phyloP scores from a whole-genome alignment of 1,140 invertebrate genomes.

The Nixonia krombeini region DNA sequence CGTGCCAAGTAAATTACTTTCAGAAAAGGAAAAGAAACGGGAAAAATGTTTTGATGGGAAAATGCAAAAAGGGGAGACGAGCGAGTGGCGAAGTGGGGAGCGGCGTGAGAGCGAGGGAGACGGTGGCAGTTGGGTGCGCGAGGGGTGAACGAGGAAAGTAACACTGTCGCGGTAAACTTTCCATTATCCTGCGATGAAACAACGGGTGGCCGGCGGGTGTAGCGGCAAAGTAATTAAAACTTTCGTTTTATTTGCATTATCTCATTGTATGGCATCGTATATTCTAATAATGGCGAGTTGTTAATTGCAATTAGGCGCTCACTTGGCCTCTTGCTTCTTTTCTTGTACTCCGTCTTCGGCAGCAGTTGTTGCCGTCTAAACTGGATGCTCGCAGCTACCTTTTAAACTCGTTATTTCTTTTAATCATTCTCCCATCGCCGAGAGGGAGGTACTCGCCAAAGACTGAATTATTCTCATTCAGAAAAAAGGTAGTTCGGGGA shows the following conservation, averaged over 20 bases:
- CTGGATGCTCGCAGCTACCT: not conserved
- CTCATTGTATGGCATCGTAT: conserved; percentile 70
- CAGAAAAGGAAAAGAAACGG: conserved; percentile 17
- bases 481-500: no score
- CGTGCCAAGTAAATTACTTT: conserved; percentile 31
- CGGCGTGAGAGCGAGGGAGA: conserved; percentile 11
- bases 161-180: conserved; percentile 67
- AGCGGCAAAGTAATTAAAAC: conserved; percentile 71
- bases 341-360: conserved; percentile 10
- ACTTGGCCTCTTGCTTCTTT: conserved; percentile 45
- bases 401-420: conserved; percentile 2
- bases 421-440: conserved; percentile 2
- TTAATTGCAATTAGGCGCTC: conserved; percentile 70
- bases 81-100: conserved; percentile 6
- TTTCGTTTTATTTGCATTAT: conserved; percentile 72
- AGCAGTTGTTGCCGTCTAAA: conserved; percentile 9
- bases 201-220: conserved; percentile 60
- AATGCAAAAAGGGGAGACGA: conserved; percentile 20
- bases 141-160: conserved; percentile 23
- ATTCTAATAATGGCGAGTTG: conserved; percentile 71
- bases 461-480: no score
- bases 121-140: conserved; percentile 13
- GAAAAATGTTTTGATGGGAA: conserved; percentile 24
- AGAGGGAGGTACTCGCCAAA: not conserved
- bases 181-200: conserved; percentile 65